Evolutionary conservation across 2,888 invertebrate genomes (phyloP).

Genomic region (Dynastes hyllus): DNA sequence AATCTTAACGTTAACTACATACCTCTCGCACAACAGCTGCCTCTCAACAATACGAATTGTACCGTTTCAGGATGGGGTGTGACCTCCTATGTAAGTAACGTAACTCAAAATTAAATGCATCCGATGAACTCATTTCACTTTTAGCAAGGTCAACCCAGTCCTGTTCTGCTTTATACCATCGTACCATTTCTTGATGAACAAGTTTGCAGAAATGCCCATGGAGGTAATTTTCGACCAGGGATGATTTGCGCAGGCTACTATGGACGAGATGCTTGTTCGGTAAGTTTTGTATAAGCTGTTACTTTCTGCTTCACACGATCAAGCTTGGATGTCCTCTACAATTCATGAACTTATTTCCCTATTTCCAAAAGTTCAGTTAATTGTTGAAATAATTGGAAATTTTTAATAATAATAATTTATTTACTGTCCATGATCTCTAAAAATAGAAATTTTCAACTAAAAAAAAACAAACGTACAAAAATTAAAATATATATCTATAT

Average conservation of each 20-base stretch:
- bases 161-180: not conserved
- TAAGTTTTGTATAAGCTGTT: slow-evolving; percentile 4
- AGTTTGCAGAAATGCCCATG: slow-evolving; percentile 31
- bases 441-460: too few relatives aligned
- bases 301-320: too few relatives aligned
- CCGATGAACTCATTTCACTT: not conserved
- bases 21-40: slow-evolving; percentile 3
- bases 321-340: too few relatives aligned
- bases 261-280: slow-evolving; percentile 54
- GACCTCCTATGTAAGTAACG: not conserved
- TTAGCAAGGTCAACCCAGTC: slow-evolving; percentile 5
- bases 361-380: too few relatives aligned
- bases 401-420: too few relatives aligned
- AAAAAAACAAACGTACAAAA: too few relatives aligned
- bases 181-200: slow-evolving; percentile 27
- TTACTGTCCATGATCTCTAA: too few relatives aligned
- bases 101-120: not conserved
- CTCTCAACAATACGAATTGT: slow-evolving; percentile 34
- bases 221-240: slow-evolving; percentile 28
- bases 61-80: slow-evolving; percentile 53
- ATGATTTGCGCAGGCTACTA: slow-evolving; percentile 55
- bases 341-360: too few relatives aligned
- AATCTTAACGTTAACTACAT: slow-evolving; percentile 13
- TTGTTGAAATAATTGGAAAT: too few relatives aligned
- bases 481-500: too few relatives aligned